Conservation (phyloP, 2,797 vertebrate genomes). For the Peromyscus melanophrys region DNA sequence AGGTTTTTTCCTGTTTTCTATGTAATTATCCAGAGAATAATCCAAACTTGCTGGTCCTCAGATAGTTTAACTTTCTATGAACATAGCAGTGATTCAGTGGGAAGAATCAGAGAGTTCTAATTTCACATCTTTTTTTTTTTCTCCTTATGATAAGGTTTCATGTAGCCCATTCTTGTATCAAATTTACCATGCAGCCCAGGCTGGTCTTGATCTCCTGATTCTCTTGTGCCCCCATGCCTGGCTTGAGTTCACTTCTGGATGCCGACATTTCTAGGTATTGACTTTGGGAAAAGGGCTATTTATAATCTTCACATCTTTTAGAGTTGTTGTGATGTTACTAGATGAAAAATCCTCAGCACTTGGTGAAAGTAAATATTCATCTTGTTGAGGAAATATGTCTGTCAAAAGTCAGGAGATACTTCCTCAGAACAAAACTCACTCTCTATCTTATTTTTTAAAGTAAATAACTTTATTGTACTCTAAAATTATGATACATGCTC, state of each 20-base stretch:
- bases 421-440: conserved; percentile 29
- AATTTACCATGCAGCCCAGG: not conserved
- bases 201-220: not conserved
- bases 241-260: not conserved
- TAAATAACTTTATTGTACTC: not conserved
- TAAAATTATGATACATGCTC: conserved; percentile 1
- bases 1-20: not conserved
- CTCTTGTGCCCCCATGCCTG: not conserved
- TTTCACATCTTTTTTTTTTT: not conserved
- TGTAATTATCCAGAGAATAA: conserved; percentile 31
- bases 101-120: not conserved
- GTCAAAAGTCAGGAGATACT: not conserved
- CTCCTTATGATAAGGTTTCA: not conserved
- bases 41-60: conserved; percentile 20
- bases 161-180: not conserved
- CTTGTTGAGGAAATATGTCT: not conserved
- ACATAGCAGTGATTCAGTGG: not conserved
- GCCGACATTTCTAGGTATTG: not conserved
- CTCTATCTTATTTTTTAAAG: conserved; percentile 16
- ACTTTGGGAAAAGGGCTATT: conserved; percentile 11
- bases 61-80: not conserved
- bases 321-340: not conserved
- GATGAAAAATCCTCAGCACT: not conserved
- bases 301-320: not conserved
- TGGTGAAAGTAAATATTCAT: conserved; percentile 1